phyloP scores from a whole-genome alignment of 92 coral and sea anemone genomes.

The Siderastrea radians region DNA sequence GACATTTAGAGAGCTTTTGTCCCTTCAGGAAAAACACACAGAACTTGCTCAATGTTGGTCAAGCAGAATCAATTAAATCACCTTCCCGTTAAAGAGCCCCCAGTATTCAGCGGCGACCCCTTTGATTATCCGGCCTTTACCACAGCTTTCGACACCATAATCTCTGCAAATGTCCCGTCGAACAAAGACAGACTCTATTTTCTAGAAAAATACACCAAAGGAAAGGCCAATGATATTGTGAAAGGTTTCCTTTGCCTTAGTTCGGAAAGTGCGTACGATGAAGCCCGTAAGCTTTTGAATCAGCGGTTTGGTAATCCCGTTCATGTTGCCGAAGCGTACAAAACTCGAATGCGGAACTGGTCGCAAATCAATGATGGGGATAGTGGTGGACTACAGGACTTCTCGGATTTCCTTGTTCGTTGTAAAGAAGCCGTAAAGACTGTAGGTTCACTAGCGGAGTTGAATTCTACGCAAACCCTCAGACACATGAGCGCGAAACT shows the following conservation, averaged over 20 bases:
- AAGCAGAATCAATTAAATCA: constrained; percentile 17
- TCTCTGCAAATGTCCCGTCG: no score
- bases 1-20: neutral
- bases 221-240: no score
- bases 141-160: no score
- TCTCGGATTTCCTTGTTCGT: constrained; percentile 64
- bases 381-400: constrained; percentile 64
- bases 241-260: no score
- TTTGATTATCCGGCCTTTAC: no score
- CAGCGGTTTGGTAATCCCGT: constrained; percentile 8
- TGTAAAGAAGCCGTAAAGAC: constrained; percentile 56
- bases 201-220: no score
- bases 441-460: constrained; percentile 42
- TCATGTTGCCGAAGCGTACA: constrained; percentile 66
- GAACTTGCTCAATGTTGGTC: constrained; percentile 27
- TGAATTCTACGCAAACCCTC: constrained; percentile 58
- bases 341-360: constrained; percentile 62
- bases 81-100: constrained; percentile 32
- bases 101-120: no score
- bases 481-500: constrained; percentile 40
- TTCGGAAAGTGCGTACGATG: no score
- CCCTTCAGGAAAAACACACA: constrained; percentile 12
- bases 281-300: no score
- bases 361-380: constrained; percentile 61
- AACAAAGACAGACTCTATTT: no score